Base-by-base conservation (phyloP, 2,113 vertebrate species). In the human (Homo sapiens) region DNA sequence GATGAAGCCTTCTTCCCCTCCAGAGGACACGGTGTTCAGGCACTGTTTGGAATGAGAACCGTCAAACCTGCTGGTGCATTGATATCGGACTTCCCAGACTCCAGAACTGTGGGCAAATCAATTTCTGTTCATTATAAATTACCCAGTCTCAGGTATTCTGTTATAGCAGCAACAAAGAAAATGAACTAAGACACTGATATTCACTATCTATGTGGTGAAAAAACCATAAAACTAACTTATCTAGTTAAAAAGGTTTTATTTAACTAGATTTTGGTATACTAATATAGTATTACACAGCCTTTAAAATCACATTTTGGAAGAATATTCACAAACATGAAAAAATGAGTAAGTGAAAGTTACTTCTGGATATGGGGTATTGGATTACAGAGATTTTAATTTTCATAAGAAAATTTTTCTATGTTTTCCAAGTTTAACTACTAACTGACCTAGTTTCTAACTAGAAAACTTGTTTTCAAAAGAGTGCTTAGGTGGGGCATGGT, bases 341-440 rank as follows among this genome's bases (percentile, higher is more conserved):
- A 94, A 91, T 83, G 23, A 64, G 0, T 94, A 91, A 76, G 16
- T 86, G 57, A 55, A 91, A 95, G 23, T 85, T 93, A 83, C 45
- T 70, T 50, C 22, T 76, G 38, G 43, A 14, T 93, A 38, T 57
- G 90, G 17, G 8, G 20, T 84, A 75, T 0, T 40, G 38, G 13
- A 89, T 68, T 93, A 66, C 3, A 55, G 40, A 76, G 48, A 87
- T 68, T 81, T 93, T 50, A 38, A 40, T 81, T 90, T 97, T 80
- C 79, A 30, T 89, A 18, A 55, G 52, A 55, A 55, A 43, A 81
- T 64, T 81, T 76, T 96, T 90, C 75, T 66, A 4, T 45, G 38
- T 95, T 92, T 94, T 73, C 81, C 25, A 86, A 78, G 27, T 85
- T 89, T 91, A 96, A 84, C 79, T 97, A 89, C 93, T 78, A 85